Base-by-base conservation (phyloP, 2,888 invertebrate genomes). In the Epirrhoe tristata region DNA sequence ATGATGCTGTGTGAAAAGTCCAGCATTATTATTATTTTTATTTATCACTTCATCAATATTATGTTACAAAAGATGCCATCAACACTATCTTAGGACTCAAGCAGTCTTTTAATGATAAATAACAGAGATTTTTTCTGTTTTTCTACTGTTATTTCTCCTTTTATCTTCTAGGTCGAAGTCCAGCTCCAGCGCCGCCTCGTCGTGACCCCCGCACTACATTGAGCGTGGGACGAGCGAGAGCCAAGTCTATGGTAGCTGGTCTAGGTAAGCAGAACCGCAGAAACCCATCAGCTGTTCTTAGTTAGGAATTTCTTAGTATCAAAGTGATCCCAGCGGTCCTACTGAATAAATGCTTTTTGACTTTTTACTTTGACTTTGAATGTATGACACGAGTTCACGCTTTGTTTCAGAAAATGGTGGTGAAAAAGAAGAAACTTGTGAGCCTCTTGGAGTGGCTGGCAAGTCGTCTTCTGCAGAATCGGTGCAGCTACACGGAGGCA, bases 151-250 rank as follows among this genome's bases (percentile, higher is more conserved):
- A 17, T 57, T 74, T 64, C 58, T 53, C 24, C 24, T 67, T 43
- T 43, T 48, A 7, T 16, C 14, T 64, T 64, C 5, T 78, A 81
- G 95, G 95, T 3, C 94, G 96, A 66, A 95, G 96, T 69, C 96
- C 97, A 60, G 98, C 98, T 6, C 99, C 99, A 0, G 95, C 97
- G 82, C 99, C 99, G 5, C 99, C 99, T 0, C 95, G 98, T 32
- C 95, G 99, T 56, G 98, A 99, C 91, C 99, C 99, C 7, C 97
- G 97, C 85, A 99, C 99, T 0, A 98, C 98, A 1, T 94, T 99
- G 51, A 98, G 98, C 84, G 98, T 98, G 70, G 98, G 98, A 8
- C 94, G 98, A 55, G 98, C 98, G 12, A 94, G 98, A 70, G 98
- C 98, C 58, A 96, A 97, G 83, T 98, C 98, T 36, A 97, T 98